These are phyloP conservation scores for Plecturocebus donacophilus DNA, from an alignment of 2,113 vertebrate species.

Conservation along the genomic window DNA sequence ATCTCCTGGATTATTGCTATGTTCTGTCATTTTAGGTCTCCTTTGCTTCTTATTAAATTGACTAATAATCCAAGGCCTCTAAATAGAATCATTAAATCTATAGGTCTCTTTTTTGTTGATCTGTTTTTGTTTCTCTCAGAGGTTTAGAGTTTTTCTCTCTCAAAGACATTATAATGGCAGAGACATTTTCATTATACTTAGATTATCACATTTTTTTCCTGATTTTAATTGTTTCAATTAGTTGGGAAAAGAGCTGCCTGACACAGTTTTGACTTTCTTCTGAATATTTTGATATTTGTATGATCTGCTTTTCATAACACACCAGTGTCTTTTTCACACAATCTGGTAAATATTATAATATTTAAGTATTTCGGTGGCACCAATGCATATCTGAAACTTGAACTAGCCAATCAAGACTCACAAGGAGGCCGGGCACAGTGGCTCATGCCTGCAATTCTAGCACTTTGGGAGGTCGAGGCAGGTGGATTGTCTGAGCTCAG, in stretches of 20 bases:
- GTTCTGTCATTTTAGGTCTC: not conserved
- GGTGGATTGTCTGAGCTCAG: too few species aligned
- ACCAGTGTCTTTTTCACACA: slow-evolving; percentile 64
- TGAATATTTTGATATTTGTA: slow-evolving; percentile 50
- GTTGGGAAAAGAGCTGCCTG: not conserved
- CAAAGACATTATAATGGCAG: not conserved
- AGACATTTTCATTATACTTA: not conserved
- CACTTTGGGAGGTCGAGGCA: too few species aligned
- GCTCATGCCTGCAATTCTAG: too few species aligned
- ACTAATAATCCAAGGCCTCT: not conserved
- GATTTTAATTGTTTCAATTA: slow-evolving; percentile 24
- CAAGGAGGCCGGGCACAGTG: not conserved
- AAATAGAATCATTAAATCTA: not conserved
- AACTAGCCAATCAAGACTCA: slow-evolving; percentile 58
- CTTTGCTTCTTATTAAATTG: not conserved
- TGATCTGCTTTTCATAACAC: slow-evolving; percentile 51
- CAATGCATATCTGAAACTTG: slow-evolving; percentile 51
- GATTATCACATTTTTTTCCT: slow-evolving; percentile 27
- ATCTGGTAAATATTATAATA: slow-evolving; percentile 70
- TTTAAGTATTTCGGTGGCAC: slow-evolving; percentile 32
- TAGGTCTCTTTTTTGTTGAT: not conserved
- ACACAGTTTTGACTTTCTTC: not conserved
- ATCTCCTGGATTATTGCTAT: not conserved
- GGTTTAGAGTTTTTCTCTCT: not conserved
- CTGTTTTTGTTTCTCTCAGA: not conserved